phyloP scores from a whole-genome alignment of 2,888 invertebrate genomes.

The Euzophera pinguis region DNA sequence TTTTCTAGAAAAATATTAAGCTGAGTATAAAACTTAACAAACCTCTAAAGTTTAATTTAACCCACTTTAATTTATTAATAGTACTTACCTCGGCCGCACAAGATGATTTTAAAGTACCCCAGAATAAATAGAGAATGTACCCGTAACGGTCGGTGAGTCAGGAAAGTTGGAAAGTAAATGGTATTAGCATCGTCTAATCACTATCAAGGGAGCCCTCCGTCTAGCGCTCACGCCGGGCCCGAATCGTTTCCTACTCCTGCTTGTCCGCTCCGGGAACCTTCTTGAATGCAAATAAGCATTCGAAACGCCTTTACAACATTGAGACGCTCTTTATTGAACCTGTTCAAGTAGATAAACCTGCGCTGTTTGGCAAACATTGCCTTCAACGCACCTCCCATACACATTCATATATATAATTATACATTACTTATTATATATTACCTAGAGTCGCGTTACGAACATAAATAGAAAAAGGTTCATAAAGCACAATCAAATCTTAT shows the following conservation, averaged over 20 bases:
- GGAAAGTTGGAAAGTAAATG: slow-evolving; percentile 76
- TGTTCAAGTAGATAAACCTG: slow-evolving; percentile 62
- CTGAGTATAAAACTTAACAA: background rate
- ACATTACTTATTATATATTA: too few relatives aligned
- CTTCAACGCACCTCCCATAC: slow-evolving; percentile 41
- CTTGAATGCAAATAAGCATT: slow-evolving; percentile 78
- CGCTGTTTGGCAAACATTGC: slow-evolving; percentile 50
- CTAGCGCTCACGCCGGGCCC: slow-evolving; percentile 47
- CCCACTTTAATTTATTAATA: background rate
- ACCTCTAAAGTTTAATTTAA: background rate
- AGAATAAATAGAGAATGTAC: slow-evolving; percentile 68
- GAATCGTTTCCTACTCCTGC: slow-evolving; percentile 64
- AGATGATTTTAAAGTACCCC: slow-evolving; percentile 65
- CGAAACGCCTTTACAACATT: slow-evolving; percentile 72
- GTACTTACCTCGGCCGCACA: slow-evolving; percentile 40
- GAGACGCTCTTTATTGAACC: slow-evolving; percentile 71
- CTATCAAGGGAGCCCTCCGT: slow-evolving; percentile 71
- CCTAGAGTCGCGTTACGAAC: too few relatives aligned
- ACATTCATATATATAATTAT: too few relatives aligned
- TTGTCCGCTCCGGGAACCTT: slow-evolving; percentile 66
- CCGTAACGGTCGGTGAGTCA: slow-evolving; percentile 69
- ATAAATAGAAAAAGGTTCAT: slow-evolving; percentile 24
- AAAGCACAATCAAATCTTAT: slow-evolving; percentile 50
- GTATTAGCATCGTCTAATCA: slow-evolving; percentile 78
- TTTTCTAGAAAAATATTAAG: too few relatives aligned